Conservation (phyloP, 2,797 vertebrate genomes). For the Melanotaenia maccullochi region DNA sequence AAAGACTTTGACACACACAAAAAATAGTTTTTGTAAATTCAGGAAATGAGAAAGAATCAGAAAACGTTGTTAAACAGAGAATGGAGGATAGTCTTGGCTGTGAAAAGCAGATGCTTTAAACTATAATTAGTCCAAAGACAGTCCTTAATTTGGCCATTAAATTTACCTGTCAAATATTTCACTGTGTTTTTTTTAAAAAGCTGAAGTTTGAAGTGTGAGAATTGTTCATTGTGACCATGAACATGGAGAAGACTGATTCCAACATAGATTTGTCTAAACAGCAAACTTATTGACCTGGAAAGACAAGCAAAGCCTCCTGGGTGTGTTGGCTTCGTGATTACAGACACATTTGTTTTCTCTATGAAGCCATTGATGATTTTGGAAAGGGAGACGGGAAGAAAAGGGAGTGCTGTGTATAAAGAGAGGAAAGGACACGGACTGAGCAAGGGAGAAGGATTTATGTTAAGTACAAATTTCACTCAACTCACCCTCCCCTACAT, state of each 20-base stretch:
- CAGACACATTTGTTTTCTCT: conserved; percentile 51
- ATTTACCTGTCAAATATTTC: neutral
- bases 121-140: neutral
- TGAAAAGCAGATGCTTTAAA: neutral
- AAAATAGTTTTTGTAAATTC: no score
- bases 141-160: no score
- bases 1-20: no score
- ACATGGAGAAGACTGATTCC: neutral
- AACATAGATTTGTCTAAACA: conserved; percentile 9
- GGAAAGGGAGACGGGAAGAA: conserved; percentile 24
- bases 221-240: neutral
- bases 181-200: neutral
- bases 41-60: neutral
- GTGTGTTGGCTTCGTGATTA: conserved; percentile 23
- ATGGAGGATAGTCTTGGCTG: neutral
- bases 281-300: conserved; percentile 44
- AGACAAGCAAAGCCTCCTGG: conserved; percentile 45
- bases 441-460: conserved; percentile 51
- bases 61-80: neutral
- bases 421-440: conserved; percentile 50
- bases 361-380: conserved; percentile 42
- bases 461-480: conserved; percentile 77
- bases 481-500: conserved; percentile 17
- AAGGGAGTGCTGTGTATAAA: conserved; percentile 62
- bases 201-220: neutral